phyloP scores from a whole-genome alignment of 2,888 invertebrate genomes.

The Anorthoa munda region DNA sequence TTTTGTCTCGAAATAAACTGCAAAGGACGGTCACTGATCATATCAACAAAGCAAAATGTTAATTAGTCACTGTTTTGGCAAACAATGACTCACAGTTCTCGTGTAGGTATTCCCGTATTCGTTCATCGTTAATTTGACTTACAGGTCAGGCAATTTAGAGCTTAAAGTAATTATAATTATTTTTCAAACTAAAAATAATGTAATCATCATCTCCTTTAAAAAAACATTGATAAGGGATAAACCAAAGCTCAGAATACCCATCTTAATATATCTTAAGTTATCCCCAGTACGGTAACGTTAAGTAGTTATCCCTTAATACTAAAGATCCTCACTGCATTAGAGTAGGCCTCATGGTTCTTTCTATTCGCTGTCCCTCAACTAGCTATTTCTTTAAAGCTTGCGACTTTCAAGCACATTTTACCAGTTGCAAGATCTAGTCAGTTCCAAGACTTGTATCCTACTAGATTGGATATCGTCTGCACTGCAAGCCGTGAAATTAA shows the following conservation, averaged over 20 bases:
- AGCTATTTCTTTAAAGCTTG: background rate
- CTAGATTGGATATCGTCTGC: background rate
- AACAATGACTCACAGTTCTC: constrained; percentile 4
- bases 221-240: too few species aligned
- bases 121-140: background rate
- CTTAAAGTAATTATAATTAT: too few species aligned
- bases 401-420: background rate
- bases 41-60: background rate
- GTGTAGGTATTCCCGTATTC: background rate
- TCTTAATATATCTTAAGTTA: too few species aligned
- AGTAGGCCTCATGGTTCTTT: background rate
- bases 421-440: too few species aligned
- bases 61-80: background rate
- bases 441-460: background rate
- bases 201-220: too few species aligned
- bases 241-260: background rate
- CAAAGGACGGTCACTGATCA: background rate
- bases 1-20: background rate
- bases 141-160: too few species aligned
- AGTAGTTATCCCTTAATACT: background rate
- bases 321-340: background rate
- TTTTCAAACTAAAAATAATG: too few species aligned
- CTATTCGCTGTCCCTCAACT: background rate
- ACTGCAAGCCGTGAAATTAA: background rate
- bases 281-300: too few species aligned